A percentile compares a stretch with the other conserved stretches of the same genome.
These are phyloP conservation scores for Aselliscus stoliczkanus DNA, from an alignment of 2,797 vertebrate genomes.

Conservation along the genomic window DNA sequence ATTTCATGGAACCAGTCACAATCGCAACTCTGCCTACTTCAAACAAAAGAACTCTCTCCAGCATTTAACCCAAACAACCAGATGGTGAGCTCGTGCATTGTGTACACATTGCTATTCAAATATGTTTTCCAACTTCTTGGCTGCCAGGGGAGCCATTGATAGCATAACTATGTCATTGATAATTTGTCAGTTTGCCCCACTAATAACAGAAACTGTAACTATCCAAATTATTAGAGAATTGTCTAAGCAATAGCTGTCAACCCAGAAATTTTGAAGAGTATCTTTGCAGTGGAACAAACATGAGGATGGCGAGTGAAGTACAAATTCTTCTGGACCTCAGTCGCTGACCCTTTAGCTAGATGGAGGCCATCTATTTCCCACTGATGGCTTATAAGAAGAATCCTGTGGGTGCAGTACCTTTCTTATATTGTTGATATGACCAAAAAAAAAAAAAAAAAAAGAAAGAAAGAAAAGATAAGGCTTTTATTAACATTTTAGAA, in stretches of 20 bases:
- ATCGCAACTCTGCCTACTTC: not conserved
- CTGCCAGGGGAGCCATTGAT: constrained; percentile 59
- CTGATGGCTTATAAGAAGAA: not conserved
- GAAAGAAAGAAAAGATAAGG: not conserved
- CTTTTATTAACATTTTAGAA: not conserved
- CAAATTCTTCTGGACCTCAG: not conserved
- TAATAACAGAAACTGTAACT: constrained; percentile 80
- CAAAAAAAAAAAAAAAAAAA: not conserved
- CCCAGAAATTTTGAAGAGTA: constrained; percentile 30
- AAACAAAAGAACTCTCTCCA: constrained; percentile 37
- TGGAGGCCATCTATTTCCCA: not conserved
- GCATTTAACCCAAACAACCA: constrained; percentile 58
- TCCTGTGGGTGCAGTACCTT: not conserved
- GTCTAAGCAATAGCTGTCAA: constrained; percentile 71
- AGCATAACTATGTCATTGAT: constrained; percentile 77
- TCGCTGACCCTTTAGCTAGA: not conserved
- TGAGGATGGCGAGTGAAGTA: not conserved
- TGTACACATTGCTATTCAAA: constrained; percentile 51
- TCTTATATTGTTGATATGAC: not conserved
- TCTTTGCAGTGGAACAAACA: constrained; percentile 36
- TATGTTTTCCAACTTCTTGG: constrained; percentile 60
- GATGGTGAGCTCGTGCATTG: constrained; percentile 58
- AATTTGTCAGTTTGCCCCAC: constrained; percentile 81
- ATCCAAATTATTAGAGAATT: constrained; percentile 74
- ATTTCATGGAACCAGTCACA: not conserved